Conservation (phyloP, 2,113 vertebrate species). For the Epinephelus lanceolatus region DNA sequence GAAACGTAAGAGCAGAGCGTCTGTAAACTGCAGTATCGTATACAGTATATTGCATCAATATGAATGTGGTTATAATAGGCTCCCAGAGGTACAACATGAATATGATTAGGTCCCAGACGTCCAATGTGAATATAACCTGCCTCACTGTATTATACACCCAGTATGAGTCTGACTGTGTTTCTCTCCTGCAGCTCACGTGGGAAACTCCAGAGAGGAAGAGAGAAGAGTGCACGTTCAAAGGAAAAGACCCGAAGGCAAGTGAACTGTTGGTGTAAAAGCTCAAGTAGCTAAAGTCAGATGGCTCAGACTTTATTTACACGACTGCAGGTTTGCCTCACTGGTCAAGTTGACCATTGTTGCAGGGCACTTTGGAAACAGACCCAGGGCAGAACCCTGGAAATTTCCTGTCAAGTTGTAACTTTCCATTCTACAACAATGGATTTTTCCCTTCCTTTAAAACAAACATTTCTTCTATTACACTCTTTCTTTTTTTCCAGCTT, state of each 20-base stretch:
- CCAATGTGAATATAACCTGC: slow-evolving; percentile 9
- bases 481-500: slow-evolving; percentile 2
- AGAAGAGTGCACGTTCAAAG: slow-evolving; percentile 95
- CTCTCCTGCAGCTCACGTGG: slow-evolving; percentile 88
- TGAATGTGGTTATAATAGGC: slow-evolving; percentile 29
- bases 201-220: slow-evolving; percentile 90
- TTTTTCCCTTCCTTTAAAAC: slow-evolving; percentile 42
- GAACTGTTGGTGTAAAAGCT: slow-evolving; percentile 36
- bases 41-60: slow-evolving; percentile 26
- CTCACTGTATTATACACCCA: slow-evolving; percentile 10
- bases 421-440: slow-evolving; percentile 54
- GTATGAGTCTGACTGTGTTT: slow-evolving; percentile 26
- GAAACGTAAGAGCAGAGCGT: slow-evolving; percentile 83
- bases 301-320: slow-evolving; percentile 25
- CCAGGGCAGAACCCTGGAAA: slow-evolving; percentile 38
- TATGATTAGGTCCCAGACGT: slow-evolving; percentile 28
- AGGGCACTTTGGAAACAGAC: slow-evolving; percentile 26
- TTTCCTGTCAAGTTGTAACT: slow-evolving; percentile 53
- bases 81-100: slow-evolving; percentile 31
- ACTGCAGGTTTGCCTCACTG: slow-evolving; percentile 4
- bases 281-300: slow-evolving; percentile 23
- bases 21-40: slow-evolving; percentile 24
- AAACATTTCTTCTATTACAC: slow-evolving; percentile 30
- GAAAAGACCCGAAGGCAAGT: slow-evolving; percentile 94
- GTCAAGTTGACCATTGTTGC: slow-evolving; percentile 26